Evolutionary conservation across 2,888 invertebrate species (phyloP), one percentile per base, ranked within the genome.

Genomic region (Notodonta dromedarius): DNA sequence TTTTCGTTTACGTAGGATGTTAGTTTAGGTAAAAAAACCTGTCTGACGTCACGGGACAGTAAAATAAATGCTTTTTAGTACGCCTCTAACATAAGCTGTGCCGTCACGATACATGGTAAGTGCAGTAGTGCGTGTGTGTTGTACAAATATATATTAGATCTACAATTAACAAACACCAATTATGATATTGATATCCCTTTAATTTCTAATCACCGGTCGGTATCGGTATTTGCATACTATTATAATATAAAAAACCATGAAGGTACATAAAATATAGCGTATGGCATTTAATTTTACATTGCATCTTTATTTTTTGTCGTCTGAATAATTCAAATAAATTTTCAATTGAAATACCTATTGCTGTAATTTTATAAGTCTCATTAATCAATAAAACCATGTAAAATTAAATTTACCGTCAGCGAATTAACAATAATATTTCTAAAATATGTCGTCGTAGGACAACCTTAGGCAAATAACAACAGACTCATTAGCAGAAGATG

Each of bases 1-100:
- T 59, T 63, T 60, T 56, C 35, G 14, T 61, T 16, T 46, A 35
- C 44, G 56, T 60, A 44, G 48, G 58, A 56, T 46, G 58, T 56
- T 53, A 40, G 35, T 53, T 16, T 32, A 42, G 51, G 42, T 48
- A 44, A 64, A 60, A 62, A 60, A 60, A 53, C 56, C 55, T 59
- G 52, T 13, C 44, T 59, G 58, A 55, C 69, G 66, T 71, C 64
- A 70, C 59, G 42, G 7, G 54, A 39, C 60, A 12, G 56, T 44
- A 60, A 58, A 59, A 58, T 44, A 40, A 13, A 44, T 13, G 56
- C 32, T 5, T 52, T 56, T 56, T 51, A 51, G 44, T 56, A 51
- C 57, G 42, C 46, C 6, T 44, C 32, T 24, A 56, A 40, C 16
- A 50, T 16, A 48, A 48, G 24, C 32, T 35, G 16, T 16, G 5